Percentiles rank a stretch among this genome's conserved stretches.
phyloP scores from a whole-genome alignment of 1,140 invertebrate genomes.

The Acromyrmex charruanus region DNA sequence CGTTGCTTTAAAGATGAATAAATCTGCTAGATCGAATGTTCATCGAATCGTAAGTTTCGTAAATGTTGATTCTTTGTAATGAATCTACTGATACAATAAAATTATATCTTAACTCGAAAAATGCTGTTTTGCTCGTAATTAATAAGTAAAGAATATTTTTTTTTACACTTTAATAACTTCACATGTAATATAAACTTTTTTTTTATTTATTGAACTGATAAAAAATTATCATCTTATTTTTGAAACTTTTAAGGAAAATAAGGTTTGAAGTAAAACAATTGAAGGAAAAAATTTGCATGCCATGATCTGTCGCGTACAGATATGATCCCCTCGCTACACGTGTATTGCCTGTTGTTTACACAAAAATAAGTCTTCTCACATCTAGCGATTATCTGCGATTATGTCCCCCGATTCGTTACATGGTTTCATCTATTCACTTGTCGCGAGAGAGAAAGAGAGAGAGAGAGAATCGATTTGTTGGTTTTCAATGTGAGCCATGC shows the following conservation, averaged over 20 bases:
- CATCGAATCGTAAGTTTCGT: not conserved
- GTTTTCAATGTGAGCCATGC: not conserved
- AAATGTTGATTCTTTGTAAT: not conserved
- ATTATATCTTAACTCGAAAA: not conserved
- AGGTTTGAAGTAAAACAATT: not conserved
- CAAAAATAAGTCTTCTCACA: conserved; percentile 41
- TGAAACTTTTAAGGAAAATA: not conserved
- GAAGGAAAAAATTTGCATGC: not conserved
- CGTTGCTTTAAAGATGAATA: not conserved
- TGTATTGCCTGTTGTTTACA: not conserved
- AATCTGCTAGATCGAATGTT: not conserved
- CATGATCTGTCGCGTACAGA: not conserved
- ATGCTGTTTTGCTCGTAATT: not conserved
- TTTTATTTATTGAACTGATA: not conserved
- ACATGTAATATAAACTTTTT: conserved; percentile 10
- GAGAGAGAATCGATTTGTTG: not conserved
- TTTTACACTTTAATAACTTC: not conserved
- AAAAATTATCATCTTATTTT: conserved; percentile 9
- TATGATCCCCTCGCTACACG: not conserved
- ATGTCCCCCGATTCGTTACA: conserved; percentile 15
- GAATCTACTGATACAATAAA: not conserved
- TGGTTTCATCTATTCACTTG: conserved; percentile 39
- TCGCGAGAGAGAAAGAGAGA: not conserved
- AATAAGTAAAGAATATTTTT: not conserved
- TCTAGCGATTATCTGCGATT: conserved; percentile 53